Base-by-base conservation (phyloP, 2,113 vertebrate species). In the Lichenostomus cassidix region DNA sequence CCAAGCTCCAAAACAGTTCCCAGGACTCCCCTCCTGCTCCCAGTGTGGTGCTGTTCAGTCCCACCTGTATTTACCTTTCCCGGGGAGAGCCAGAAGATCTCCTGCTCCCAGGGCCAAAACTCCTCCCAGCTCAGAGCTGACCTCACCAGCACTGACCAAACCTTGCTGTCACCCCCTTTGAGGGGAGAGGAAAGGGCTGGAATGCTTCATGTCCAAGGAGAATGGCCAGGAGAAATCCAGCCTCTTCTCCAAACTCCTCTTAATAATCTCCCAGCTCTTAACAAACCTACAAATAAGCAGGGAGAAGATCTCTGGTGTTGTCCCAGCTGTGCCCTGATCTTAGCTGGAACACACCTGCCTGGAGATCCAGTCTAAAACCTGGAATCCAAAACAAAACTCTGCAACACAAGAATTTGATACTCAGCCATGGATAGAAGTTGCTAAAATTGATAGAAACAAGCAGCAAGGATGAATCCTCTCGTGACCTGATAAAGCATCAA, bases 181-280 rank as follows among this genome's bases (percentile, higher is more conserved):
- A 58, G 4, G 39, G 20, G 1, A 12, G 7, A 56, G 33, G 7
- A 27, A 41, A 37, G 17, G 16, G 11, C 11, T 14, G 2, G 18
- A 6, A n/a, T 1, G 0, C 16, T 62, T 4, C 19, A 78, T 1
- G 16, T 44, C 27, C 42, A 6, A 2, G 11, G 5, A 68, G 7
- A 31, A 24, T 0, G 1, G 9, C 20, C 20, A 49, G 7, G 2
- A 35, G 5, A 41, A 55, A 9, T 0, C 3, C 22, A 52, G 2
- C 39, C 19, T 59, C 9, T 3, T 20, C 37, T 39, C 37, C 1
- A 2, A 37, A 4, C 5, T 46, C 28, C 28, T 64, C 22, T 65
- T 2, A 27, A 17, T 75, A 12, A 68, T 23, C 24, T 49, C 58
- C 29, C 12, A 9, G 6, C 68, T 46, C 39, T 13, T 37, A 67